Evolutionary conservation across 2,888 invertebrate species (phyloP), one percentile per base, ranked within the genome.

Genomic region (Myopa tessellatipennis): DNA sequence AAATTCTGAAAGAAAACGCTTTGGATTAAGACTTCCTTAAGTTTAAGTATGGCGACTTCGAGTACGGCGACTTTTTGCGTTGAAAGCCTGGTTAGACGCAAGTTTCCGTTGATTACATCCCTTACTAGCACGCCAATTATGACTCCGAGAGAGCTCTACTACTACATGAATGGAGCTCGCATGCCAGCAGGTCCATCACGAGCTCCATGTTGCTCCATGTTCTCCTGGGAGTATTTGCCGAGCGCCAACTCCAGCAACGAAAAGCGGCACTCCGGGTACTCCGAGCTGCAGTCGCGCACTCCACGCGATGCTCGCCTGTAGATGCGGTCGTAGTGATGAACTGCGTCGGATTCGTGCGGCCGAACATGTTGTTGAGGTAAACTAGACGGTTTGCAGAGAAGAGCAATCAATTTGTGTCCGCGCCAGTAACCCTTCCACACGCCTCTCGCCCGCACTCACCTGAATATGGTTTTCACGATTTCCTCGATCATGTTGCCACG

Each of bases 221-320:
- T 81, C 4, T 82, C 82, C 4, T 83, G 80, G 16, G 84, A 84
- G 80, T 88, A 88, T 55, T 86, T 90, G 4, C 94, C 94, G 81
- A 94, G 89, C 5, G 93, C 94, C 87, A 94, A 87, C 84, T 95
- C 94, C 72, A 95, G 90, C 80, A 95, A 86, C 0, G 95, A 95
- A 83, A 95, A 90, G 10, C 92, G 92, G 86, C 95, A 95, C 18
- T 88, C 89, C 78, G 91, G 91, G 84, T 91, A 92, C 83, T 90
- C 89, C 72, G 86, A 82, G 3, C 90, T 89, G 84, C 95, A 95
- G 81, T 92, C 87, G 0, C 76, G 82, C 8, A 82, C 84, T 50
- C 91, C 91, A 65, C 89, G 86, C 74, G 84, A 88, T 60, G 92
- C 92, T 67, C 89, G 89, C 82, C 90, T 88, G 82, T 93, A 93